Base-by-base conservation (phyloP, 2,888 invertebrate genomes). In the Microctonus brassicae region DNA sequence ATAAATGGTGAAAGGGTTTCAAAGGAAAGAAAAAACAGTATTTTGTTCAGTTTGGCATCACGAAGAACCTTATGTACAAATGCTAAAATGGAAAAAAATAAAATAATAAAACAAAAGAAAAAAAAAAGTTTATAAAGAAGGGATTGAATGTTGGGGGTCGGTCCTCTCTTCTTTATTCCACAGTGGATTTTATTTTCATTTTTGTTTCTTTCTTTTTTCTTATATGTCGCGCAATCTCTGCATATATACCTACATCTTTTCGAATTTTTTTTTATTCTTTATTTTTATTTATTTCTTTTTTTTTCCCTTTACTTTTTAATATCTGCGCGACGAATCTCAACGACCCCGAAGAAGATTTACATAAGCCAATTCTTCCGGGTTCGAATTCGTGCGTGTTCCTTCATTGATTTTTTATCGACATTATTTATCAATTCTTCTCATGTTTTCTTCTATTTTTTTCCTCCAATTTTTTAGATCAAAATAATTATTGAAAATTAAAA, bases 361-460 rank as follows among this genome's bases (percentile, higher is more conserved):
- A 66, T 72, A 72, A 72, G 67, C 62, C 60, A 60, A 62, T 62
- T 72, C 67, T 72, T 72, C 72, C 72, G 72, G 72, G 72, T 72
- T 67, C 47, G 22, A 34, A n/a, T 42, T n/a, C 62, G 24, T 29
- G 61, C 60, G 61, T 65, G 60, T 53, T 62, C 57, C 26, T 20
- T 55, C 24, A 36, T 58, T 39, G 66, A 66, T 66, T 42, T 55
- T 63, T 66, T 68, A 72, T 72, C 57, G 20, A 33, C 33, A 33
- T 62, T 39, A 39, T 72, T 68, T 47, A 72, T 72, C 72, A 42
- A 65, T 70, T 29, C 17, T 17, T 39, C 13, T 57, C 17, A 13
- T 47, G 3, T 17, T 47, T 7, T 20, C 17, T 7, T 47, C 17
- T 47, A 5, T 47, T 7, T 47, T 7, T 47, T 47, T 17, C 7